Conservation (phyloP, 2,113 vertebrate genomes). For the human region GRCh38 chrX:20160501-20161000, state of each 20-base stretch:
- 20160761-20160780: constrained; percentile 17
- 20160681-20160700: too few relatives aligned
- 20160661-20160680: too few relatives aligned
- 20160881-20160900: constrained; percentile 30
- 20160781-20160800: constrained; percentile 17
- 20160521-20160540: too few relatives aligned
- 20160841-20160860: background rate
- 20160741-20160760: constrained; percentile 36
- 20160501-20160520: too few relatives aligned
- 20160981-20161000: constrained; percentile 47
- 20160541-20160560: too few relatives aligned
- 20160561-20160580: too few relatives aligned
- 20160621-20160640: too few relatives aligned
- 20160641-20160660: too few relatives aligned
- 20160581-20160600: too few relatives aligned
- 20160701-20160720: too few relatives aligned
- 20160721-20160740: background rate
- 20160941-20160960: constrained; percentile 47
- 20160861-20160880: background rate
- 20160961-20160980: background rate
- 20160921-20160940: constrained; percentile 32
- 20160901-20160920: constrained; percentile 5
- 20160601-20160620: too few relatives aligned
- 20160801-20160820: background rate
- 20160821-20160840: background rate